phyloP scores from a whole-genome alignment of 2,113 vertebrate genomes.

The Amblyornis subalaris region DNA sequence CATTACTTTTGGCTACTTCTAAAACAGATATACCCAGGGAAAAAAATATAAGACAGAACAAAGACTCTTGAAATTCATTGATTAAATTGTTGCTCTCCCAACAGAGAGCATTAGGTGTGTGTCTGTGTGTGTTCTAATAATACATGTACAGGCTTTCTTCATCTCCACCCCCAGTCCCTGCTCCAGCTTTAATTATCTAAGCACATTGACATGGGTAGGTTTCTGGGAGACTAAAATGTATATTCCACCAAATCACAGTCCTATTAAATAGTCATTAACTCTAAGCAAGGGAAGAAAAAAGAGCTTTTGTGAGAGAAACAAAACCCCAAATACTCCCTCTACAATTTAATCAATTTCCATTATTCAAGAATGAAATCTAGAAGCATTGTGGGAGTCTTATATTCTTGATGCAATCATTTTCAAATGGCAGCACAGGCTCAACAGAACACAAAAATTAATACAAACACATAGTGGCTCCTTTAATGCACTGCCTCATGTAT shows the following conservation, averaged over 20 bases:
- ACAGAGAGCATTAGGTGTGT: not conserved
- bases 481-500: not conserved
- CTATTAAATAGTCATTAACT: not conserved
- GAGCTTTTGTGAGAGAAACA: not conserved
- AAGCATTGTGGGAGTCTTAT: not conserved
- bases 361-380: not conserved
- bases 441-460: not conserved
- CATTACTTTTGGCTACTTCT: not conserved
- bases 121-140: not conserved
- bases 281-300: not conserved
- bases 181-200: not conserved
- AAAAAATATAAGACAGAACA: not conserved
- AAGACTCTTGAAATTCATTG: not conserved
- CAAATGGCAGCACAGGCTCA: not conserved
- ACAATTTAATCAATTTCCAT: not conserved
- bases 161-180: not conserved
- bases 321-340: not conserved
- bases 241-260: not conserved
- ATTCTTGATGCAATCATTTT: not conserved
- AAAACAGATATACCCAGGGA: not conserved
- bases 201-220: not conserved
- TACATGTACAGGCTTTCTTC: not conserved
- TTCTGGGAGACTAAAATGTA: not conserved
- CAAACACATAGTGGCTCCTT: not conserved
- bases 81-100: not conserved